phyloP scores from a whole-genome alignment of 2,797 vertebrate species.

The Scyliorhinus canicula region DNA sequence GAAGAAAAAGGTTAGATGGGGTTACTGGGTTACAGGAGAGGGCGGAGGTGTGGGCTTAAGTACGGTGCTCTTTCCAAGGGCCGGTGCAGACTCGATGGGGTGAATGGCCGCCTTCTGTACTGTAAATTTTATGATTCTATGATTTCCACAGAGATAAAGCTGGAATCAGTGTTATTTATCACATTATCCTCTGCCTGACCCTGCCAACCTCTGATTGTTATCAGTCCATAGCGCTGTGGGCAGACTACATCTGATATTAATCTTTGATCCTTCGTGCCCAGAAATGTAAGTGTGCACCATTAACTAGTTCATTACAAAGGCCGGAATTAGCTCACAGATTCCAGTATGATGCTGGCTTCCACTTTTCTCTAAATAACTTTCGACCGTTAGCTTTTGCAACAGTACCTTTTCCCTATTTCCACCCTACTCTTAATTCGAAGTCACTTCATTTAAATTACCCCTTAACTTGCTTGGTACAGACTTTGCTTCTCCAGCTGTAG shows the following conservation, averaged over 20 bases:
- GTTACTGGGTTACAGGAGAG: no score
- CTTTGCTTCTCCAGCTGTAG: neutral
- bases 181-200: neutral
- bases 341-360: neutral
- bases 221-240: neutral
- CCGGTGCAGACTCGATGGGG: no score
- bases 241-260: conserved; percentile 10
- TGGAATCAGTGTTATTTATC: conserved; percentile 18
- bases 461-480: neutral
- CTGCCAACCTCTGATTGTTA: neutral
- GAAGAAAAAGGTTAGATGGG: no score
- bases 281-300: neutral
- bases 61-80: no score
- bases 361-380: no score
- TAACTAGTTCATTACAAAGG: neutral
- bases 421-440: neutral
- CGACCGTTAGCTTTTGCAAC: neutral
- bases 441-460: neutral
- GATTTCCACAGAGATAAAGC: neutral
- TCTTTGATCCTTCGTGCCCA: neutral
- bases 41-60: no score
- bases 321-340: neutral
- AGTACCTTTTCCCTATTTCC: no score
- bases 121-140: no score
- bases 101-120: no score